Evolutionary conservation across 2,797 vertebrate species (phyloP), one percentile per base, ranked within the genome.

Genomic region (Ceryle rudis): DNA sequence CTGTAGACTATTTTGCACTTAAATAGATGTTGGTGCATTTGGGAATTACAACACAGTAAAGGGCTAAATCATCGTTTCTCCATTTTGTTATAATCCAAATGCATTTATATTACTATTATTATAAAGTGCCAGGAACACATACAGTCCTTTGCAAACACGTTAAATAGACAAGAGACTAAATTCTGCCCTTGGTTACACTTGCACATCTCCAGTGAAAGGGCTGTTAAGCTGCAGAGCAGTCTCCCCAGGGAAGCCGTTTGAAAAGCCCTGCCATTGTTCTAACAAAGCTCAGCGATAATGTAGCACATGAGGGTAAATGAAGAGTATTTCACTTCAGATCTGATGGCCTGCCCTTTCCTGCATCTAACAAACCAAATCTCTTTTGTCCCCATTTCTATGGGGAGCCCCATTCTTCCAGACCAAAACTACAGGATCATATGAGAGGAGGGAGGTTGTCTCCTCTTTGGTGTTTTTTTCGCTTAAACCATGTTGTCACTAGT

Each of bases 101-200:
- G 73, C 80, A 92, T 94, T 96, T 93, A 93, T 89, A 95, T 93
- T 91, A 35, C 93, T 95, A 6, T 82, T 94, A 95, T 95, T 96
- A 89, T 86, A 57, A 96, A 92, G 91, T 93, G 80, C 80, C 74
- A 84, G 80, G 64, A 96, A 86, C 66, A 54, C 81, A 65, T 25
- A 25, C n/a, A 72, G 39, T 61, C 75, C 51, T 87, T 94, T 0
- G 4, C 69, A 93, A 94, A 81, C 46, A 52, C 1, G 0, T 84
- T 93, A 91, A 95, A 54, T 74, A 95, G 94, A 93, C 80, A 93
- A 90, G 70, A 75, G 93, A 84, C 74, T 95, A 57, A 95, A 95
- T 91, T 93, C 91, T 90, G 91, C 82, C 94, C 91, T 70, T 37
- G 81, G 91, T 95, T 94, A 79, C 71, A 65, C 82, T 86, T 95